A percentile compares a stretch with the other conserved stretches of the same genome.
These are phyloP conservation scores for Gnatocerus cornutus DNA, from an alignment of 2,888 invertebrate species.

Conservation along the genomic window DNA sequence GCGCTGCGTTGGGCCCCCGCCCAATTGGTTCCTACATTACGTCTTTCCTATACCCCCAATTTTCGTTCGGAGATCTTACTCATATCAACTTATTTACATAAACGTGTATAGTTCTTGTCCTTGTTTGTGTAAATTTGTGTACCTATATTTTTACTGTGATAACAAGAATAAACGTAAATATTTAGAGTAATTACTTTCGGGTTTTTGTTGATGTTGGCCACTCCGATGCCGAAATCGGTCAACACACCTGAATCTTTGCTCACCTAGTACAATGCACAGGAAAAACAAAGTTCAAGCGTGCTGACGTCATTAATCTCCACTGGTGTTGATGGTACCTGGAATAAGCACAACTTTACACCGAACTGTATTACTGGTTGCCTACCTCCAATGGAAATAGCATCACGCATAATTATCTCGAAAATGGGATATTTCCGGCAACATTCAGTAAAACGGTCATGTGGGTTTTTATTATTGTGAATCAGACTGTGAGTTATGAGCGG, in stretches of 20 bases:
- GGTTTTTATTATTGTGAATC: slow-evolving; percentile 15
- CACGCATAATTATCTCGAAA: neutral
- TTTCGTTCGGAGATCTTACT: slow-evolving; percentile 10
- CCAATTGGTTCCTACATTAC: neutral
- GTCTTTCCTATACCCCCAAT: slow-evolving; percentile 7
- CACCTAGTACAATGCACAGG: slow-evolving; percentile 83
- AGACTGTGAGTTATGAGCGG: slow-evolving; percentile 13
- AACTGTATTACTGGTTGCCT: slow-evolving; percentile 9
- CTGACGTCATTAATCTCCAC: slow-evolving; percentile 49
- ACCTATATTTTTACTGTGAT: slow-evolving; percentile 65
- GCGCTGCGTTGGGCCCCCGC: neutral
- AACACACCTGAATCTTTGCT: slow-evolving; percentile 94
- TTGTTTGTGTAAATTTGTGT: slow-evolving; percentile 60
- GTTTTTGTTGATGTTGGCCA: slow-evolving; percentile 21
- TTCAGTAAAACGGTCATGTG: slow-evolving; percentile 6
- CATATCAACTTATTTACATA: slow-evolving; percentile 44
- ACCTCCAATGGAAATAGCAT: neutral
- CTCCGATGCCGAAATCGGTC: slow-evolving; percentile 64
- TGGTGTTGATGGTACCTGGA: neutral
- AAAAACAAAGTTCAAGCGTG: slow-evolving; percentile 88
- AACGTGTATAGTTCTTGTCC: slow-evolving; percentile 40
- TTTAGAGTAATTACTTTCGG: slow-evolving; percentile 46
- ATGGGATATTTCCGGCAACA: slow-evolving; percentile 17
- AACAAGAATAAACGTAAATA: slow-evolving; percentile 62
- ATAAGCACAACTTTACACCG: neutral